A percentile compares a stretch with the other conserved stretches of the same genome.
These are phyloP conservation scores for Chondrosia reniformis DNA, from an alignment of 37 sponge, comb jelly and placozoan species.

Conservation along the genomic window DNA sequence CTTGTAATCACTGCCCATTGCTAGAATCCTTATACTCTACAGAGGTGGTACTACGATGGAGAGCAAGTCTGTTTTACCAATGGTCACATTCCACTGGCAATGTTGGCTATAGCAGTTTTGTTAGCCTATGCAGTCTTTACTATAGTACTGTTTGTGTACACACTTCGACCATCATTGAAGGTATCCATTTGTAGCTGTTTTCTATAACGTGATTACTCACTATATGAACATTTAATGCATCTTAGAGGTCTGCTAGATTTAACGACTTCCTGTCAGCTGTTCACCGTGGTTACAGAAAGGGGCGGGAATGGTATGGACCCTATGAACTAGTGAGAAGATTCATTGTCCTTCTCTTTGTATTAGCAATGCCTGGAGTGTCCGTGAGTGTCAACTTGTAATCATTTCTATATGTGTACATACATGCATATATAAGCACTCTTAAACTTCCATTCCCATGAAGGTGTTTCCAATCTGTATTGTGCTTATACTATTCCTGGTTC, in stretches of 20 bases:
- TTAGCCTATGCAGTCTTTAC: conserved; percentile 10
- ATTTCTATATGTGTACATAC: not conserved
- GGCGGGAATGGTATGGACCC: conserved; percentile 37
- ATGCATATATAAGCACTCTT: not conserved
- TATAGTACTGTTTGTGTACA: conserved; percentile 6
- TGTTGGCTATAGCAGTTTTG: conserved; percentile 43
- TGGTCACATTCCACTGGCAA: conserved; percentile 37
- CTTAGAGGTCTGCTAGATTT: not conserved
- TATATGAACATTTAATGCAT: too few species aligned
- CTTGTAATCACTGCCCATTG: too few species aligned
- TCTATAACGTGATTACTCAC: not conserved
- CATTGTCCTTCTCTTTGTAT: conserved; percentile 25
- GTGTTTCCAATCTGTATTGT: conserved; percentile 31
- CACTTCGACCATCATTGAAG: conserved; percentile 3
- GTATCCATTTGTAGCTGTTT: not conserved
- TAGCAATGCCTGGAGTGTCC: conserved; percentile 53
- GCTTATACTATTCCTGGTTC: conserved; percentile 13
- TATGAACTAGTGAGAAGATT: conserved; percentile 50
- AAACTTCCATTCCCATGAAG: conserved; percentile 10
- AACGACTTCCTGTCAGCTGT: not conserved
- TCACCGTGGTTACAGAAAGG: conserved; percentile 47
- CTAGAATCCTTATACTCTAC: too few species aligned
- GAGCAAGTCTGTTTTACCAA: conserved; percentile 38
- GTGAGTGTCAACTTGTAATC: conserved; percentile 30
- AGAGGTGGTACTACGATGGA: conserved; percentile 66